phyloP scores from a whole-genome alignment of 2,888 invertebrate species.

The Rutpela maculata region DNA sequence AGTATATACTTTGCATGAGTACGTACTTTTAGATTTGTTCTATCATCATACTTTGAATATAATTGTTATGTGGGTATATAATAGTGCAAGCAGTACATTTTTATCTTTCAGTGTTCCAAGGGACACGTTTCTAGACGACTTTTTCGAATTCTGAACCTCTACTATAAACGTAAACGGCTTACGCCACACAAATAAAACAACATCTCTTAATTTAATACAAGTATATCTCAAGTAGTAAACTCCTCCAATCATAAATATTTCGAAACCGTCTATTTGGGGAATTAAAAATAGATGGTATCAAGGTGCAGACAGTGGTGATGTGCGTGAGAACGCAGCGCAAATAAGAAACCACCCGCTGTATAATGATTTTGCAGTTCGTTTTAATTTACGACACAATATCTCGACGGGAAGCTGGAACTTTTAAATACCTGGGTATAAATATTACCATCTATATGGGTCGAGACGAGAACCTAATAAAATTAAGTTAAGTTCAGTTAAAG shows the following conservation, averaged over 20 bases:
- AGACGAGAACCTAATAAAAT: constrained; percentile 60
- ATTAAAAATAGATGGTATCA: constrained; percentile 22
- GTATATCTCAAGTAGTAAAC: background rate
- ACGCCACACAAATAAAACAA: too few relatives aligned
- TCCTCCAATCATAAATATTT: constrained; percentile 15
- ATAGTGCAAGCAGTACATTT: too few relatives aligned
- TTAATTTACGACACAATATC: constrained; percentile 63
- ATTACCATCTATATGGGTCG: constrained; percentile 56
- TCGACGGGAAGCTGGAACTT: constrained; percentile 59
- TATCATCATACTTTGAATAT: too few relatives aligned
- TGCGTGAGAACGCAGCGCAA: constrained; percentile 53
- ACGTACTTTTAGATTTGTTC: too few relatives aligned
- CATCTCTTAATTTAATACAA: background rate
- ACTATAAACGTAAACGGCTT: too few relatives aligned
- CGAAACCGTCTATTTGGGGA: constrained; percentile 13
- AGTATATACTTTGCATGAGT: too few relatives aligned
- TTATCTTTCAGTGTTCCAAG: too few relatives aligned
- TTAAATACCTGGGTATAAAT: constrained; percentile 59
- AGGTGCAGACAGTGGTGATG: constrained; percentile 49
- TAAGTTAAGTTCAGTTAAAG: constrained; percentile 54
- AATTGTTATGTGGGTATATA: too few relatives aligned
- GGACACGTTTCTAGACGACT: too few relatives aligned
- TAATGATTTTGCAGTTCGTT: constrained; percentile 62
- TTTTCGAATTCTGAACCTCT: too few relatives aligned
- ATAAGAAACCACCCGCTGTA: constrained; percentile 53